Evolutionary conservation across 1,140 invertebrate species (phyloP).

Genomic region (Archivesica marissinica): DNA sequence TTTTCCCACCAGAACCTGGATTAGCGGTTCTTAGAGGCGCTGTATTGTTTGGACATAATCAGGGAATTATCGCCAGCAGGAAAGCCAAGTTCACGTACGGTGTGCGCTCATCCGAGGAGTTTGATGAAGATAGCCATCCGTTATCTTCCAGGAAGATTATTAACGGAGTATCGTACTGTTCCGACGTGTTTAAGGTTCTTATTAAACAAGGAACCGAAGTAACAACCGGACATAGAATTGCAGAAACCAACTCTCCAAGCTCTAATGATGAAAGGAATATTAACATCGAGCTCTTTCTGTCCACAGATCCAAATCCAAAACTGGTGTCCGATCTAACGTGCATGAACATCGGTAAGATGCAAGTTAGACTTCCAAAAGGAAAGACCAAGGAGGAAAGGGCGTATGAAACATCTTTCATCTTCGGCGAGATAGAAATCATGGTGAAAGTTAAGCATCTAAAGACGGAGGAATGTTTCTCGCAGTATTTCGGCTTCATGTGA

Average conservation of each 20-base stretch:
- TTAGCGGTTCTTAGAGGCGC: constrained; percentile 57
- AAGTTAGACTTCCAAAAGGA: constrained; percentile 16
- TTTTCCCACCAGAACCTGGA: constrained; percentile 42
- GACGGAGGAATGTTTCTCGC: not conserved
- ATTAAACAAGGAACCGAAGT: constrained; percentile 5
- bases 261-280: not conserved
- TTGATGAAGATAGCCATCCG: not conserved
- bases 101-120: not conserved
- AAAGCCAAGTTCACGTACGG: constrained; percentile 10
- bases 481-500: constrained; percentile 38
- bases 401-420: constrained; percentile 10
- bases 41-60: constrained; percentile 52
- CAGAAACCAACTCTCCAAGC: not conserved
- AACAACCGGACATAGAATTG: not conserved
- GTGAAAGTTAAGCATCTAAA: constrained; percentile 30
- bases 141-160: not conserved
- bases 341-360: not conserved
- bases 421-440: constrained; percentile 39
- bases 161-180: not conserved
- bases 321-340: constrained; percentile 3
- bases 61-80: constrained; percentile 5
- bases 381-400: not conserved
- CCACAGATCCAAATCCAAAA: not conserved
- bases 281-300: not conserved
- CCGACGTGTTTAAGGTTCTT: not conserved